Conservation (phyloP, 2,113 vertebrate genomes). For the Phylloscopus trochiloides region DNA sequence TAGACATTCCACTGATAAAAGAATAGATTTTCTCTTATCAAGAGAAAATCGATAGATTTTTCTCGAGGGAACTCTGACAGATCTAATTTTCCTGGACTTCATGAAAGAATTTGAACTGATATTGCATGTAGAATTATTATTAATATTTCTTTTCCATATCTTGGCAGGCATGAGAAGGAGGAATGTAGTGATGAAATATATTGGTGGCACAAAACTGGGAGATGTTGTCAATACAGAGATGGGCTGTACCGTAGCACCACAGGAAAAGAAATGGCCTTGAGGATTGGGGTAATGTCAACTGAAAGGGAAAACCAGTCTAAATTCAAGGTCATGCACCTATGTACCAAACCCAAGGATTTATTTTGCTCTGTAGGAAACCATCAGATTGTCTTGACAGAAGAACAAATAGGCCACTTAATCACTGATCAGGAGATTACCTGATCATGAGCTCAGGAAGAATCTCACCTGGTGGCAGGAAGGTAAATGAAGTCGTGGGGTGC, state of each 20-base stretch:
- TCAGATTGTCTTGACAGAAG: neutral
- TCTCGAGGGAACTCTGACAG: neutral
- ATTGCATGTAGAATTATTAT: slow-evolving; percentile 4
- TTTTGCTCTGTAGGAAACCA: neutral
- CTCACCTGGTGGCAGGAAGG: neutral
- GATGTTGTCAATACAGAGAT: neutral
- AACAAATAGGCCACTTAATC: neutral
- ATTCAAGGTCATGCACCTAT: neutral
- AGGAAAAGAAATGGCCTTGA: neutral
- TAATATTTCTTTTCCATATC: slow-evolving; percentile 23
- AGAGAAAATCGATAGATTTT: slow-evolving; percentile 29
- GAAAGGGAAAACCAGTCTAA: neutral
- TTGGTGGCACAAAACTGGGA: neutral
- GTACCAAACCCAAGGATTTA: neutral
- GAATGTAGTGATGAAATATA: neutral
- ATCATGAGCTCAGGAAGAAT: neutral
- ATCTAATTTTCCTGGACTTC: slow-evolving; percentile 24
- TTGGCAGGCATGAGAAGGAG: neutral
- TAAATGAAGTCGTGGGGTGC: neutral
- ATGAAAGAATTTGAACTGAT: slow-evolving; percentile 17
- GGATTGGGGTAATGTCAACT: neutral
- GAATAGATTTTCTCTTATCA: slow-evolving; percentile 27
- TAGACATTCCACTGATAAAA: slow-evolving; percentile 30
- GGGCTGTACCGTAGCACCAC: neutral
- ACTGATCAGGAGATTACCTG: neutral